These are phyloP conservation scores for Coenonympha glycerion DNA, from an alignment of 2,888 invertebrate species.

Conservation along the genomic window DNA sequence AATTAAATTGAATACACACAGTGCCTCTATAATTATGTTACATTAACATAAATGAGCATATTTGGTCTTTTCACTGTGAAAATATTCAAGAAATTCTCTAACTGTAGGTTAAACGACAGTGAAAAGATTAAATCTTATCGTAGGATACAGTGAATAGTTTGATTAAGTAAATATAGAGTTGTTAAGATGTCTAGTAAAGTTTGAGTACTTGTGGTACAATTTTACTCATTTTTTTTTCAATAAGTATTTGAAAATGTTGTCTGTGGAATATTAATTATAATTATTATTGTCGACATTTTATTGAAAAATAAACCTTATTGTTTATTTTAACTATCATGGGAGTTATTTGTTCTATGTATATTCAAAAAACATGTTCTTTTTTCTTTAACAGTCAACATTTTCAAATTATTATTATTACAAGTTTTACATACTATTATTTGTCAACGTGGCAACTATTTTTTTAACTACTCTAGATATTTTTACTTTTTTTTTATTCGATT, in stretches of 20 bases:
- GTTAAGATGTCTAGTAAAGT: conserved; percentile 42
- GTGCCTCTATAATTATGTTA: conserved; percentile 78
- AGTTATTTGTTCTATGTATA: too few relatives aligned
- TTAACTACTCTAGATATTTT: conserved; percentile 7
- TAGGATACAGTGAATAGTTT: conserved; percentile 63
- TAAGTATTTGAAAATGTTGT: conserved; percentile 17
- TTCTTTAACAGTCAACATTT: conserved; percentile 5
- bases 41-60: conserved; percentile 76
- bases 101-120: conserved; percentile 35
- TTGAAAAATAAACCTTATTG: too few relatives aligned
- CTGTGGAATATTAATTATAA: conserved; percentile 12
- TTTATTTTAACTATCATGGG: too few relatives aligned
- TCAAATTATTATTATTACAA: neutral
- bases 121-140: conserved; percentile 66
- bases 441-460: conserved; percentile 42
- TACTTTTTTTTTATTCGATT: neutral
- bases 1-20: conserved; percentile 73
- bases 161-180: conserved; percentile 56
- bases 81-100: conserved; percentile 5
- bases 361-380: neutral
- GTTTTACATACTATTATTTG: too few relatives aligned
- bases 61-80: conserved; percentile 64
- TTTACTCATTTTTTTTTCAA: conserved; percentile 34
- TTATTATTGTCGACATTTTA: neutral
- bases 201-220: conserved; percentile 54